A percentile compares a stretch with the other conserved stretches of the same genome.
phyloP scores from a whole-genome alignment of 2,797 vertebrate species.

The Caiman crocodilus region DNA sequence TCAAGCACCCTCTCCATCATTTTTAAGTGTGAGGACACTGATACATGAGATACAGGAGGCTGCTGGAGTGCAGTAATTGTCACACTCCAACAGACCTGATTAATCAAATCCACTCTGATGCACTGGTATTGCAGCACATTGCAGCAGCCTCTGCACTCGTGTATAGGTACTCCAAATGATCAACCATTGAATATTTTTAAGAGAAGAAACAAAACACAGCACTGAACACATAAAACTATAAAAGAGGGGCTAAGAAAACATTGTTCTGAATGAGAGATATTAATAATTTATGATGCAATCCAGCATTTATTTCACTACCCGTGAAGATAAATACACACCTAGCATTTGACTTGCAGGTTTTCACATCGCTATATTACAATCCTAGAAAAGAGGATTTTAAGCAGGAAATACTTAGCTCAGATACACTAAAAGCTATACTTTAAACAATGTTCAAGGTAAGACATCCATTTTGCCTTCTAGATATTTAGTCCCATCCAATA shows the following conservation, averaged over 20 bases:
- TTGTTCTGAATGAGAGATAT: background rate
- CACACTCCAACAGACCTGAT: no score
- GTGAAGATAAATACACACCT: constrained; percentile 20
- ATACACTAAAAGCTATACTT: background rate
- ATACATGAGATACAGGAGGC: no score
- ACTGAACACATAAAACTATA: background rate
- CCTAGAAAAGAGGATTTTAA: background rate
- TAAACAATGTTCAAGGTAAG: constrained; percentile 8
- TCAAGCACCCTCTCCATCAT: no score
- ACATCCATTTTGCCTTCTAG: constrained; percentile 8
- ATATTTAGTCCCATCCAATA: background rate
- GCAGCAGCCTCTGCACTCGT: no score
- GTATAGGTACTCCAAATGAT: background rate
- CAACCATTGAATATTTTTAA: constrained; percentile 14
- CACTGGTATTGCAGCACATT: no score
- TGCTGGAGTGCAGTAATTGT: no score
- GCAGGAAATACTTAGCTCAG: constrained; percentile 31
- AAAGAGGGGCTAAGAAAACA: constrained; percentile 35
- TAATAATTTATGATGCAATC: constrained; percentile 42
- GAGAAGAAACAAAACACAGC: background rate
- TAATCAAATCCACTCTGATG: no score
- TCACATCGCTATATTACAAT: background rate
- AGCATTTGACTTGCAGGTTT: constrained; percentile 25
- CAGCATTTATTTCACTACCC: constrained; percentile 33
- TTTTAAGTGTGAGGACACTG: no score